A percentile compares a stretch with the other conserved stretches of the same genome.
These are phyloP conservation scores for Brenthis daphne DNA, from an alignment of 2,888 invertebrate genomes.

Conservation along the genomic window DNA sequence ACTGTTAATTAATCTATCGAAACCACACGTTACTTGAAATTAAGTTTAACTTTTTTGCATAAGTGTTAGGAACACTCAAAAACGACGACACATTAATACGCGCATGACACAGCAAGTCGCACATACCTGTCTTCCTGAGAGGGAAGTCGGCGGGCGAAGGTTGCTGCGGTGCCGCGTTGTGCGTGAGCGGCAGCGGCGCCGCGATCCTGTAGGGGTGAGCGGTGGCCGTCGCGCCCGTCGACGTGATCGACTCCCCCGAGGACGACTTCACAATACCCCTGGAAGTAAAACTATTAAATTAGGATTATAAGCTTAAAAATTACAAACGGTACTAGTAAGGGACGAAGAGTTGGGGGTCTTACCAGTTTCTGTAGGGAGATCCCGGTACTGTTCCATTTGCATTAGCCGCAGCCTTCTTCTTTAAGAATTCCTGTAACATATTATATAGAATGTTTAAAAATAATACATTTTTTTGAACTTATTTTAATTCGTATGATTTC, in stretches of 20 bases:
- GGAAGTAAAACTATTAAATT: slow-evolving; percentile 26
- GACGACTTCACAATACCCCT: slow-evolving; percentile 86
- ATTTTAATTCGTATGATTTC: too few relatives aligned
- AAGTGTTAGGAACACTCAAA: slow-evolving; percentile 16
- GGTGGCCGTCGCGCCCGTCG: slow-evolving; percentile 78
- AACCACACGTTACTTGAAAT: not conserved
- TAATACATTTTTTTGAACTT: not conserved
- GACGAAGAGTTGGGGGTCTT: slow-evolving; percentile 44
- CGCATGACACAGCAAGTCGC: not conserved
- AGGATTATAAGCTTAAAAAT: not conserved
- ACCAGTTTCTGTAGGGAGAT: slow-evolving; percentile 91
- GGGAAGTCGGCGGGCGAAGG: slow-evolving; percentile 89
- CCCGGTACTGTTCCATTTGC: slow-evolving; percentile 86
- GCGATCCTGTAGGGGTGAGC: slow-evolving; percentile 88
- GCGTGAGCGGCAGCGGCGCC: slow-evolving; percentile 77
- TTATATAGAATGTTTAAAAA: not conserved
- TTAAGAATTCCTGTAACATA: slow-evolving; percentile 86
- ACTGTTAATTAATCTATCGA: not conserved
- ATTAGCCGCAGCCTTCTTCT: slow-evolving; percentile 90
- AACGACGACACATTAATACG: slow-evolving; percentile 10
- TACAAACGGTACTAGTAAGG: not conserved
- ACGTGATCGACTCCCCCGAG: slow-evolving; percentile 84
- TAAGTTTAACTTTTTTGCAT: not conserved
- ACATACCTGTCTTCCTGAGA: slow-evolving; percentile 95
- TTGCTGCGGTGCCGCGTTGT: slow-evolving; percentile 63